These are phyloP conservation scores for Sebastes steindachneri DNA, from an alignment of 2,797 vertebrate species.

Conservation along the genomic window DNA sequence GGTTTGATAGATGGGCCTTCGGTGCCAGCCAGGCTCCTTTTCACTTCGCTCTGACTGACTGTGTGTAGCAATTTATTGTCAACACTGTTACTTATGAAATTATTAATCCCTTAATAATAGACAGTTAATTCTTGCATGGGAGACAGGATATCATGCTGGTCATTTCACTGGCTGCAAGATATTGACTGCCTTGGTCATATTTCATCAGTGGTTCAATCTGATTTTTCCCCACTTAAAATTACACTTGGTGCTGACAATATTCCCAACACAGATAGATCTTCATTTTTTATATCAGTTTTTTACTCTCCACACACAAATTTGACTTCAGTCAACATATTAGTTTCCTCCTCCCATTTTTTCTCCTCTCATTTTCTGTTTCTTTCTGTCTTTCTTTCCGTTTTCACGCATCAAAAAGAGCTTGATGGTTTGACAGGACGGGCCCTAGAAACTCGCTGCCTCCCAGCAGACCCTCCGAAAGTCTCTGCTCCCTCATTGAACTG, in stretches of 20 bases:
- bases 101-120: constrained; percentile 73
- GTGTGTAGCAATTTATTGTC: constrained; percentile 63
- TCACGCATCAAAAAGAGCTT: constrained; percentile 80
- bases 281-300: constrained; percentile 22
- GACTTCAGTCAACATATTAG: constrained; percentile 60
- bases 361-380: constrained; percentile 33
- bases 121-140: constrained; percentile 66
- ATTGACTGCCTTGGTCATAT: constrained; percentile 56
- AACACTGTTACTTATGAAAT: constrained; percentile 51
- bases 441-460: constrained; percentile 74
- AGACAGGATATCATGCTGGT: constrained; percentile 54
- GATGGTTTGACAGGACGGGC: constrained; percentile 83
- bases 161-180: constrained; percentile 55
- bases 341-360: constrained; percentile 18
- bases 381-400: constrained; percentile 51
- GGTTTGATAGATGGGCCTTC: constrained; percentile 52
- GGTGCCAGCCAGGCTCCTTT: constrained; percentile 67
- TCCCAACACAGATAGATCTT: constrained; percentile 32
- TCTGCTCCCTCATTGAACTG: constrained; percentile 82
- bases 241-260: constrained; percentile 44
- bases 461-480: constrained; percentile 76
- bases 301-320: constrained; percentile 30
- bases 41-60: constrained; percentile 48
- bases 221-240: constrained; percentile 42
- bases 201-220: constrained; percentile 36